Evolutionary conservation across 2,797 vertebrate species (phyloP).

Genomic region (Aphelocoma californica): DNA sequence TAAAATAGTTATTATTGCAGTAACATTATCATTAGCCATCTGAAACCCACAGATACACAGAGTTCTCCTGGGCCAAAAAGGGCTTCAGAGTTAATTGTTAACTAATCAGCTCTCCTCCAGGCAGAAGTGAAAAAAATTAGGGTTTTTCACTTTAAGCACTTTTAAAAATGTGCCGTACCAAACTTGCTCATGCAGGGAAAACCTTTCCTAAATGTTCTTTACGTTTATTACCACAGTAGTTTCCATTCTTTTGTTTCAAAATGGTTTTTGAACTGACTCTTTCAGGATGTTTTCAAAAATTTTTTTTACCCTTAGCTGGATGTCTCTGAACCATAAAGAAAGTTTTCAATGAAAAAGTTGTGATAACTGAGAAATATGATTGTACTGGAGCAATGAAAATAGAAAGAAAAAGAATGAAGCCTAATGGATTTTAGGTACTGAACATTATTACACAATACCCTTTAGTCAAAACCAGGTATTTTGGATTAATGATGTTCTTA

Average conservation of each 20-base stretch:
- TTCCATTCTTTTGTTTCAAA: constrained; percentile 27
- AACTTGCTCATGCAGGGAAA: not conserved
- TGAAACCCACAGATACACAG: not conserved
- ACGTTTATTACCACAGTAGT: not conserved
- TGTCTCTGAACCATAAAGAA: not conserved
- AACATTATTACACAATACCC: not conserved
- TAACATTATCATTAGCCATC: not conserved
- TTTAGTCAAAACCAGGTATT: constrained; percentile 30
- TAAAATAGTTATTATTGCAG: not conserved
- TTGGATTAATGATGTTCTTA: constrained; percentile 21
- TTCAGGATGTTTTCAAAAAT: not conserved
- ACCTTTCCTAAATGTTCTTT: not conserved
- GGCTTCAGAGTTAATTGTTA: not conserved
- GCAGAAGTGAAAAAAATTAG: not conserved
- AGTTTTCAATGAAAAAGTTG: not conserved
- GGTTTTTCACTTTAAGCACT: not conserved
- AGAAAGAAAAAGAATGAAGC: not conserved
- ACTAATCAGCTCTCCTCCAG: not conserved
- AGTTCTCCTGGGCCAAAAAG: not conserved
- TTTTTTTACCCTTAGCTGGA: not conserved
- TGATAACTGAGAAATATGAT: not conserved
- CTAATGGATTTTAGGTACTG: not conserved
- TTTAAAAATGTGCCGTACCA: not conserved
- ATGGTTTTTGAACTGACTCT: not conserved
- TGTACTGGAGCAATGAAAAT: not conserved